Percentiles rank a stretch among this genome's conserved stretches.
Conservation (phyloP, 2,888 invertebrate genomes). For the Drosophila siamana region DNA sequence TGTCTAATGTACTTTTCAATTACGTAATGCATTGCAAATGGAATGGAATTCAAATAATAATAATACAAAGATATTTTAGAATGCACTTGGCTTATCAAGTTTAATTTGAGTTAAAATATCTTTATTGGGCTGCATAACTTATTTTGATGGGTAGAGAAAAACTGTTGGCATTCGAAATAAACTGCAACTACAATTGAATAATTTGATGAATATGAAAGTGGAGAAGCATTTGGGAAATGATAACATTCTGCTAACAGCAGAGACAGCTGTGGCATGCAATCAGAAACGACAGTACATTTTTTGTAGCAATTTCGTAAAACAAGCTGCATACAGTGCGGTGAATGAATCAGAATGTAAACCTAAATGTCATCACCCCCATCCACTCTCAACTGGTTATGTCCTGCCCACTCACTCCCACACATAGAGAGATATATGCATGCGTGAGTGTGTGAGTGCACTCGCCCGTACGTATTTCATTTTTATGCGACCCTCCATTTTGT, state of each 20-base stretch:
- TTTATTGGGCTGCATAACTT: not conserved
- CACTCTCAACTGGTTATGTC: not conserved
- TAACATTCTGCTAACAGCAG: conserved; percentile 7
- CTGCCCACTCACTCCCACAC: not conserved
- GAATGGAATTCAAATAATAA: no score
- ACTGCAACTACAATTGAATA: conserved; percentile 42
- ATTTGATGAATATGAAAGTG: conserved; percentile 43
- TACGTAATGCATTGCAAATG: no score
- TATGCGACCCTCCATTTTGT: conserved; percentile 42
- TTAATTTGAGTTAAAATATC: not conserved
- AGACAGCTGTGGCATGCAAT: conserved; percentile 40
- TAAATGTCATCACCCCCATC: conserved; percentile 12
- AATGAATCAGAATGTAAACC: conserved; percentile 13
- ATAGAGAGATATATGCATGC: not conserved
- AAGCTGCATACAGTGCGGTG: conserved; percentile 43
- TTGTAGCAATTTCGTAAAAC: conserved; percentile 18
- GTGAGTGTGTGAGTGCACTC: conserved; percentile 21
- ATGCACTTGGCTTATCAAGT: not conserved
- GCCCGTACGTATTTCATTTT: conserved; percentile 59
- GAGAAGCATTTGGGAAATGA: conserved; percentile 34
- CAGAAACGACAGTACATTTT: conserved; percentile 25
- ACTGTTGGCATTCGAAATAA: conserved; percentile 13
- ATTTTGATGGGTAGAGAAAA: not conserved
- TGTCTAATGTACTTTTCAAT: no score
- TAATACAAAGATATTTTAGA: no score